Conservation (phyloP, 2,797 vertebrate species). For the Typhlichthys subterraneus region DNA sequence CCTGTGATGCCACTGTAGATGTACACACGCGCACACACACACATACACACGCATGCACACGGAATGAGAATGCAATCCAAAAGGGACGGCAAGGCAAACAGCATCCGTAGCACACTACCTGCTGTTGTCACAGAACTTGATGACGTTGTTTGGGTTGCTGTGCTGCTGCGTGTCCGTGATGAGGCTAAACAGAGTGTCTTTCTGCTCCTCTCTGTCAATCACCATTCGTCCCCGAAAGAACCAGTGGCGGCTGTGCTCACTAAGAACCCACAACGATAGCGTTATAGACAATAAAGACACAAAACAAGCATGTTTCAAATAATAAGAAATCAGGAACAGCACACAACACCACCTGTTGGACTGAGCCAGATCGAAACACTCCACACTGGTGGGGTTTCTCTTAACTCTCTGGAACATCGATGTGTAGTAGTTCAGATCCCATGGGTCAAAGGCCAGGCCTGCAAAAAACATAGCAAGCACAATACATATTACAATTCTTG, state of each 20-base stretch:
- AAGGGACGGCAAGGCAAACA: too few relatives aligned
- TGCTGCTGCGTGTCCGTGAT: conserved; percentile 89
- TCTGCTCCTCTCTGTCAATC: conserved; percentile 79
- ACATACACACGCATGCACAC: background rate
- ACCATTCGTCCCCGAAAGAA: conserved; percentile 90
- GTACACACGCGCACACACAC: conserved; percentile 18
- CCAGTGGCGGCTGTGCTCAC: conserved; percentile 95
- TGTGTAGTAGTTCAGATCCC: conserved; percentile 92
- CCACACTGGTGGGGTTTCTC: conserved; percentile 89
- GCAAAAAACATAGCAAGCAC: conserved; percentile 6
- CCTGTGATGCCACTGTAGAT: conserved; percentile 84
- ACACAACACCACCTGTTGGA: conserved; percentile 85
- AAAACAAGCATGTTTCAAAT: background rate
- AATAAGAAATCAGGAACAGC: background rate
- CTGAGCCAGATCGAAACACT: conserved; percentile 92
- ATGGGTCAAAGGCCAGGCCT: conserved; percentile 90
- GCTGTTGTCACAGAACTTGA: conserved; percentile 97
- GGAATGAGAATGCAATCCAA: too few relatives aligned
- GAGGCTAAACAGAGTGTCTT: conserved; percentile 85
- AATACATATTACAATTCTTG: background rate
- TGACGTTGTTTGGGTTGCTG: conserved; percentile 91
- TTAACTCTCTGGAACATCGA: conserved; percentile 82
- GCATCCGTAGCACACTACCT: conserved; percentile 72
- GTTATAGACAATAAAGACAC: background rate
- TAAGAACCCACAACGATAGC: conserved; percentile 49